A percentile compares a stretch with the other conserved stretches of the same genome.
These are phyloP conservation scores for Plagodis pulveraria DNA, from an alignment of 2,888 invertebrate species.

Conservation along the genomic window DNA sequence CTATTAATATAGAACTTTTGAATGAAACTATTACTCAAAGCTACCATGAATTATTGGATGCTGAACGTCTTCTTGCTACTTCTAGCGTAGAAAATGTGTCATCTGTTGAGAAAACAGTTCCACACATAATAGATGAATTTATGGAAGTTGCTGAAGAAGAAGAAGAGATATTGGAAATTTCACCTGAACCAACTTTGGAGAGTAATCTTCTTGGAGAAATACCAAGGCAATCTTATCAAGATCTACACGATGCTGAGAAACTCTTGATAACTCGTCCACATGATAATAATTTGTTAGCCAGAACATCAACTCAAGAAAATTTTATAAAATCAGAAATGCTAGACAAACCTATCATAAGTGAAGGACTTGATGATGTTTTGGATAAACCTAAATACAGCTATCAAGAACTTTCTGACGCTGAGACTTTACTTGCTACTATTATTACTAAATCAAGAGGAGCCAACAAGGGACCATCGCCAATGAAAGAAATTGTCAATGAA, in stretches of 20 bases:
- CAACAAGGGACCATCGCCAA: constrained; percentile 34
- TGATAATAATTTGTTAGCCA: constrained; percentile 1
- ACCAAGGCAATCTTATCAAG: constrained; percentile 31
- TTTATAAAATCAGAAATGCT: neutral
- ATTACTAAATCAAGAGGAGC: constrained; percentile 38
- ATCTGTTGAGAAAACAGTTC: constrained; percentile 32
- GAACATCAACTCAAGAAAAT: neutral
- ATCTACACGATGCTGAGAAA: constrained; percentile 37
- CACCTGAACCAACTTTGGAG: constrained; percentile 23
- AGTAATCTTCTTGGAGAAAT: constrained; percentile 26
- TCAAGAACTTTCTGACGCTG: constrained; percentile 52
- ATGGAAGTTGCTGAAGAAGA: constrained; percentile 33
- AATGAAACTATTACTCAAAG: constrained; percentile 32
- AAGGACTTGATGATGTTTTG: neutral
- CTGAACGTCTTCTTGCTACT: constrained; percentile 43
- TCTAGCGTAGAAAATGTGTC: constrained; percentile 37
- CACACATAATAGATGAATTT: constrained; percentile 28
- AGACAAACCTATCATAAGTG: constrained; percentile 1
- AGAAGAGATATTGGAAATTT: constrained; percentile 24
- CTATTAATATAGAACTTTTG: constrained; percentile 18
- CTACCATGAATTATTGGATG: constrained; percentile 40
- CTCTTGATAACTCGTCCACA: constrained; percentile 21
- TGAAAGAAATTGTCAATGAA: constrained; percentile 13
- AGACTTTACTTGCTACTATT: constrained; percentile 45
- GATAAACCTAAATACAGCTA: constrained; percentile 38